Evolutionary conservation across 2,888 invertebrate species (phyloP), one percentile per base, ranked within the genome.

Genomic region (Drosophila formosana): DNA sequence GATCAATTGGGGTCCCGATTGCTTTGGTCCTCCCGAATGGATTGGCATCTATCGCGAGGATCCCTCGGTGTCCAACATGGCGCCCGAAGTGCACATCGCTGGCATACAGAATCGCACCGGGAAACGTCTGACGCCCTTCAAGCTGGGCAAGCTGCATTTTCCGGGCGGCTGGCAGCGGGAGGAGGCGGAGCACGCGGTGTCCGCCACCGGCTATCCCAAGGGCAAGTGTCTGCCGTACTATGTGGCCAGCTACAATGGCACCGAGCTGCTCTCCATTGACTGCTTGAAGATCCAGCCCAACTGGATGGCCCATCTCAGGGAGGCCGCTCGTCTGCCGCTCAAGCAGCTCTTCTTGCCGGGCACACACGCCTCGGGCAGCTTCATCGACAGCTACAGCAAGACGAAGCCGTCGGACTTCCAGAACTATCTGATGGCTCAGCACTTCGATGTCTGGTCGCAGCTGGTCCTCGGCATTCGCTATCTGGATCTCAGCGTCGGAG

Each of bases 381-480:
- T 93, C 86, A 90, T 93, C 1, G 78, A 81, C 8, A 86, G 83
- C 53, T 81, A 82, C 49, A 82, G 74, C 41, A 86, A 86, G 52
- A 78, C 80, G 30, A 86, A 90, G 55, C 90, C 91, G 3, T 52
- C 81, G 58, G 75, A 92, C 7, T 79, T 92, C 8, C 89, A 90
- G 68, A 90, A 91, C 37, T 92, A 90, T 56, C 95, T 95, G 45
- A 88, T 91, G 25, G 82, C 91, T 0, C 97, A 97, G 91, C 96
- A 97, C 90, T 94, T 96, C 66, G 95, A 95, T 85, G 94, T 97
- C 53, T 97, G 96, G 96, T 95, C 95, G 0, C 97, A 97, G 89
- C 93, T 97, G n/a, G 95, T 96, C 0, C 95, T 96, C 90, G 97
- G 97, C 57, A 95, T 97, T 84, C 94, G 97, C 88, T 97, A 96